Percentiles rank a stretch among this genome's conserved stretches.
Evolutionary conservation across 2,888 invertebrate genomes (phyloP).

Genomic region (Aleiodes testaceus): DNA sequence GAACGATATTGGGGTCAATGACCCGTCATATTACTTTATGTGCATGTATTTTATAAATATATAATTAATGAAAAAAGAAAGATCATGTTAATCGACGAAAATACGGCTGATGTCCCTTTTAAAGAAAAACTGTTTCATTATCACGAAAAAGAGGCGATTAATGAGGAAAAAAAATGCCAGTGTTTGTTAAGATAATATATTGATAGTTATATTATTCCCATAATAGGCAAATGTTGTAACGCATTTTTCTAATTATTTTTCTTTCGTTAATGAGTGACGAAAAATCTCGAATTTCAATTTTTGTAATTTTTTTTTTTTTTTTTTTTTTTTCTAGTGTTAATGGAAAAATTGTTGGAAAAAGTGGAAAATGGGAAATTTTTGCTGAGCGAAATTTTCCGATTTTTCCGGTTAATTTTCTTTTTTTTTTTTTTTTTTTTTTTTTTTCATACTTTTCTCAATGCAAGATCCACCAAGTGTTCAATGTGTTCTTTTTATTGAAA

Average conservation of each 20-base stretch:
- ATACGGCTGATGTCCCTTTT: conserved; percentile 39
- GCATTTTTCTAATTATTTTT: conserved; percentile 18
- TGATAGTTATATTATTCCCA: conserved; percentile 59
- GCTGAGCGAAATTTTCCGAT: conserved; percentile 27
- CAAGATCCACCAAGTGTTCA: conserved; percentile 70
- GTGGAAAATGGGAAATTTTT: conserved; percentile 4
- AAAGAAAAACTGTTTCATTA: conserved; percentile 23
- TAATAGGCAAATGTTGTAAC: conserved; percentile 45
- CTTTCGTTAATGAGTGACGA: neutral
- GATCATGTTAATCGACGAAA: conserved; percentile 43
- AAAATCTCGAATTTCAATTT: conserved; percentile 24
- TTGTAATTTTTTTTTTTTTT: no score
- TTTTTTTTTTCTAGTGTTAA: neutral
- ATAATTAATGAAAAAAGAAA: conserved; percentile 29
- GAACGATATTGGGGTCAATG: conserved; percentile 44
- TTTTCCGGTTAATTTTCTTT: neutral
- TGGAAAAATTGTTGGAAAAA: neutral
- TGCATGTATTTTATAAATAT: conserved; percentile 52
- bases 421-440: neutral
- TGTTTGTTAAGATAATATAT: conserved; percentile 60
- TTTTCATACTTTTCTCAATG: conserved; percentile 48
- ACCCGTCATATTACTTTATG: conserved; percentile 46
- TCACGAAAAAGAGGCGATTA: neutral
- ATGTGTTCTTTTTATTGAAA: conserved; percentile 55
- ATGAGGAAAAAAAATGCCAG: conserved; percentile 55